Evolutionary conservation across 2,888 invertebrate species (phyloP).

Genomic region (Agonopterix arenella): DNA sequence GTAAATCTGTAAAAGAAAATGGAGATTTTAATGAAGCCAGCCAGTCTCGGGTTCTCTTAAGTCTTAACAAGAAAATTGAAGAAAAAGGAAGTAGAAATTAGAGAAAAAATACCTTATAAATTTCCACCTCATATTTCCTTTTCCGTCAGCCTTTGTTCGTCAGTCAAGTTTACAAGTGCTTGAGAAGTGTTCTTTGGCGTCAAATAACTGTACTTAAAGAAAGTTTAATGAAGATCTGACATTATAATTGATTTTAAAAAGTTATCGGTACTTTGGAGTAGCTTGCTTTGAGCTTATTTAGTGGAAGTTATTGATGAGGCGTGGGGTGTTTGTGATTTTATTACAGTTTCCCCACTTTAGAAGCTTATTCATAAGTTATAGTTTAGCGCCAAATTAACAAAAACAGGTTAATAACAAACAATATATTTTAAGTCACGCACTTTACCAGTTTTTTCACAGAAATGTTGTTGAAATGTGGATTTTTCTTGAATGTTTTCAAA

Average conservation of each 20-base stretch:
- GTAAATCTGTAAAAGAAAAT: conserved; percentile 13
- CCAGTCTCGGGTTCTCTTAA: conserved; percentile 1
- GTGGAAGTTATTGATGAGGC: too few species aligned
- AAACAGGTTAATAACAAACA: too few species aligned
- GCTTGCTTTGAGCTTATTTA: too few species aligned
- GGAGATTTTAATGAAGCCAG: conserved; percentile 16
- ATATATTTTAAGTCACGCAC: too few species aligned
- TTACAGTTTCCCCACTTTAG: too few species aligned
- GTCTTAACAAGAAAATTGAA: neutral
- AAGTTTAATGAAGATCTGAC: neutral
- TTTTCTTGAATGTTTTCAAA: too few species aligned
- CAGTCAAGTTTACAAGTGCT: neutral
- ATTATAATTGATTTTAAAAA: neutral
- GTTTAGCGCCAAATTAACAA: too few species aligned
- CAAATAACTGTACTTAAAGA: neutral
- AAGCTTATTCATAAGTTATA: too few species aligned
- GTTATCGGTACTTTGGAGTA: neutral
- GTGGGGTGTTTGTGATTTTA: too few species aligned
- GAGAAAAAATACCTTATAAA: neutral
- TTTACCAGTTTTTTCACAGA: too few species aligned
- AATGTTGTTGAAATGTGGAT: too few species aligned
- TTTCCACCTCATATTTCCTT: neutral
- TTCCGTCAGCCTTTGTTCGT: neutral
- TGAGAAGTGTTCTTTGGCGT: neutral
- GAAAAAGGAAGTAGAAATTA: neutral